Conservation (phyloP, 2,888 invertebrate species). For the Poecilobothrus nobilitatus region DNA sequence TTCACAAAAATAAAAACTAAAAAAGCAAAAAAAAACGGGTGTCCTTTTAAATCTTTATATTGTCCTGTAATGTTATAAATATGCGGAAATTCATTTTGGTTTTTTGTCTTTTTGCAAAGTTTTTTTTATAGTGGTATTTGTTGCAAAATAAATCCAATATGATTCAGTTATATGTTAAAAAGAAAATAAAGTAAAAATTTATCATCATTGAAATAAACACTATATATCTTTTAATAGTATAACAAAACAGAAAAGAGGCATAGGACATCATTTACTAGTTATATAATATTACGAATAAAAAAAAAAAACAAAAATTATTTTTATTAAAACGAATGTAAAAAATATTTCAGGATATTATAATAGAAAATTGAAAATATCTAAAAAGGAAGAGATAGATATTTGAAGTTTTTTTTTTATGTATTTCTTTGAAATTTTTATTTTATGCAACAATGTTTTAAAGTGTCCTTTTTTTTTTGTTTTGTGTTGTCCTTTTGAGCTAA, state of each 20-base stretch:
- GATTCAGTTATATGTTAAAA: background rate
- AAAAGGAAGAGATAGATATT: no score
- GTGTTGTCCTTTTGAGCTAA: background rate
- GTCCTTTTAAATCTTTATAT: no score
- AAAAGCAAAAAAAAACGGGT: no score
- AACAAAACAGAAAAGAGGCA: background rate
- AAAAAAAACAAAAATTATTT: no score
- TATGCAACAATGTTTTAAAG: background rate
- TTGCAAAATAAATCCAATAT: background rate
- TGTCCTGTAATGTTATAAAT: background rate
- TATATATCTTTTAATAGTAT: background rate
- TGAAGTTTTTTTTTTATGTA: no score
- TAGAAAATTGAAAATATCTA: no score
- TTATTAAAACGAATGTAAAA: no score
- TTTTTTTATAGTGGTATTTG: background rate
- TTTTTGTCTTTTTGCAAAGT: background rate
- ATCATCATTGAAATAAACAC: slow-evolving; percentile 1
- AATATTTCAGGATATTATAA: no score
- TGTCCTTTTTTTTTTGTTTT: background rate
- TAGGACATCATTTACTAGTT: background rate
- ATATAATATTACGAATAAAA: no score
- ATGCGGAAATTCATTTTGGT: background rate
- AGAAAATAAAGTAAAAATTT: background rate
- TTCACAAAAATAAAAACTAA: no score
- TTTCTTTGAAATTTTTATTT: no score